Base-by-base conservation (phyloP, 2,113 vertebrate species). In the Heterocephalus glaber region DNA sequence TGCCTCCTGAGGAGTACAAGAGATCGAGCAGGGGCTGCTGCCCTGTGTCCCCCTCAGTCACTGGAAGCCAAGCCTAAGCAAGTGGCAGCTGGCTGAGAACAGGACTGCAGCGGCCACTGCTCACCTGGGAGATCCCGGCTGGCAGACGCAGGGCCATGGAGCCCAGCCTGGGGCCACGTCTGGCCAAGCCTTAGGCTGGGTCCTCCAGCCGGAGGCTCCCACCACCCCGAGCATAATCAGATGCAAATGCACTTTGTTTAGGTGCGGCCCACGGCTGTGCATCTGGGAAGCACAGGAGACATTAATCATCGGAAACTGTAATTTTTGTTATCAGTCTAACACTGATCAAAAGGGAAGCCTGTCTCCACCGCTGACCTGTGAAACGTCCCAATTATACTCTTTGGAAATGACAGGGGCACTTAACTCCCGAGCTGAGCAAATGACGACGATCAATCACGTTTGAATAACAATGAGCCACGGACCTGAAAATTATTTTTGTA, bases 311-410 rank as follows among this genome's bases (percentile, higher is more conserved):
- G 96, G 97, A 98, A 98, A 99, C 98, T 98, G 99, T 99, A 98
- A 99, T 99, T 99, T 99, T 98, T 99, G 99, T 99, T 99, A 99
- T 99, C 99, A 99, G 98, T 99, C 99, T 98, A 99, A 99, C 99
- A 99, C 99, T 99, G 99, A 99, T 99, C 99, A 99, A 99, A 99
- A 99, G 99, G 98, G 98, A 99, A 99, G 98, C 98, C 99, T 98
- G 99, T 99, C 99, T 99, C 98, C 97, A 97, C 97, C 98, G 79
- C 98, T 99, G 99, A 99, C 99, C 99, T 99, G 99, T 99, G 99
- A 99, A 99, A 99, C 99, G 99, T 99, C 99, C 99, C 99, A 99
- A 99, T 99, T 99, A 99, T 98, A 98, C 99, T 99, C 99, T 98
- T 98, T 95, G 98, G 98, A 99, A 99, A 99, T 99, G 99, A 99